Percentiles rank a stretch among this genome's conserved stretches.
Evolutionary conservation across 2,888 invertebrate species (phyloP).

Genomic region (Eupeodes latifasciatus): DNA sequence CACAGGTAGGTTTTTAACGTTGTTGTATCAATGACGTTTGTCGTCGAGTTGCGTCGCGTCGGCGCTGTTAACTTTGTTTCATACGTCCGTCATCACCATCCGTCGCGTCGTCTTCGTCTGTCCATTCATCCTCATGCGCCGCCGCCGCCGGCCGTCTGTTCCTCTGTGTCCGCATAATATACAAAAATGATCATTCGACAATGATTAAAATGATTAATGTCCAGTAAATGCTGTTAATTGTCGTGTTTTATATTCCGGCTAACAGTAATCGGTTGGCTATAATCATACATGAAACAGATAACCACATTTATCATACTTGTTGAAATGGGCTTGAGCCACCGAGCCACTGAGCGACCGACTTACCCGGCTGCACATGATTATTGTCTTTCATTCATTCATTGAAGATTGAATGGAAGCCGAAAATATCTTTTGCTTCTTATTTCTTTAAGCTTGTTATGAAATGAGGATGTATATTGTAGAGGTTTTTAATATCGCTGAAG

Average conservation of each 20-base stretch:
- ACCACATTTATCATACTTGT: conserved; percentile 69
- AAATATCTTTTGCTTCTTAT: conserved; percentile 51
- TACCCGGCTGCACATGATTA: conserved; percentile 30
- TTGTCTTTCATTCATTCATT: conserved; percentile 29
- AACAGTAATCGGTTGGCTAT: conserved; percentile 70
- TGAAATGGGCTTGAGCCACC: conserved; percentile 14
- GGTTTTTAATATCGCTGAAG: conserved; percentile 45
- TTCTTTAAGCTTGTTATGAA: conserved; percentile 43
- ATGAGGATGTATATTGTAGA: conserved; percentile 4
- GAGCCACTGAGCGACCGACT: neutral
- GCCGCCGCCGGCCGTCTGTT: too few relatives aligned
- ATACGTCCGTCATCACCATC: neutral
- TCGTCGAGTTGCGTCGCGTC: neutral
- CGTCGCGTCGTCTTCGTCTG: neutral
- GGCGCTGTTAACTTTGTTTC: neutral
- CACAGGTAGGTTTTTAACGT: neutral
- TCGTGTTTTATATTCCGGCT: conserved; percentile 76
- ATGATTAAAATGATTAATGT: conserved; percentile 76
- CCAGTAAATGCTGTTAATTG: conserved; percentile 75
- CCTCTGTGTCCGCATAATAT: too few relatives aligned
- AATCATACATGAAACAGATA: conserved; percentile 66
- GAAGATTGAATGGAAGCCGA: conserved; percentile 56
- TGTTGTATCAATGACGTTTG: conserved; percentile 30
- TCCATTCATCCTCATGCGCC: neutral
- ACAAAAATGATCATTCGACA: conserved; percentile 64